Base-by-base conservation (phyloP, 2,113 vertebrate species). In the Rhea pennata region DNA sequence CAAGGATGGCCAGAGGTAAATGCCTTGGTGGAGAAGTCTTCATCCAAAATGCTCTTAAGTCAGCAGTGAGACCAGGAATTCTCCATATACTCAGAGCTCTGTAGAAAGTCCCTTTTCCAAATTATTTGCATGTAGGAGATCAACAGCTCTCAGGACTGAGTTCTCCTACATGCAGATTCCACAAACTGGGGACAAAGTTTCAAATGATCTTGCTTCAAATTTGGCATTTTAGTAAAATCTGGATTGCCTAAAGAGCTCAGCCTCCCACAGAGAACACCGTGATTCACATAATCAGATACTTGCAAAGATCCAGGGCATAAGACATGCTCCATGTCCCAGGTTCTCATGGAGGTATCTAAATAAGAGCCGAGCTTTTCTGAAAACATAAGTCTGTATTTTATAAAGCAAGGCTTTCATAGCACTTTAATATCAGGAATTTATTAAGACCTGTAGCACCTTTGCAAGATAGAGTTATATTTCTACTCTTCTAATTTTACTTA, bases 401-500 rank as follows among this genome's bases (percentile, higher is more conserved):
- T 74, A 88, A 93, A 91, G 91, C 51, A 90, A 85, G 91, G 54
- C 42, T 58, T 87, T 80, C 61, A 40, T 56, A 56, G 91, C 64
- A 81, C 56, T 95, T 94, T 86, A 89, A 74, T 88, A 77, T 70
- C 84, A 87, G 81, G 86, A 93, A 96, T 96, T 96, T 96, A 94
- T 96, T 91, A 92, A 85, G 94, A 95, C 74, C 81, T 89, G 54
- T 89, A 91, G 89, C 84, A 92, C 91, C 89, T 85, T 87, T 80
- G 69, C 91, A 87, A 93, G 94, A 96, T 86, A 83, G 87, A 89
- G 91, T 91, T 89, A 93, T 95, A 95, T 92, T 95, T 97, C 89
- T 10, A 42, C 78, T 93, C 82, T 84, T 91, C 95, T 96, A 85
- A 96, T 95, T 96, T 91, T 92, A 94, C 90, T 86, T 90, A 83